Evolutionary conservation across 1,140 invertebrate genomes (phyloP), one percentile per base, ranked within the genome.

Genomic region (Aricia agestis): DNA sequence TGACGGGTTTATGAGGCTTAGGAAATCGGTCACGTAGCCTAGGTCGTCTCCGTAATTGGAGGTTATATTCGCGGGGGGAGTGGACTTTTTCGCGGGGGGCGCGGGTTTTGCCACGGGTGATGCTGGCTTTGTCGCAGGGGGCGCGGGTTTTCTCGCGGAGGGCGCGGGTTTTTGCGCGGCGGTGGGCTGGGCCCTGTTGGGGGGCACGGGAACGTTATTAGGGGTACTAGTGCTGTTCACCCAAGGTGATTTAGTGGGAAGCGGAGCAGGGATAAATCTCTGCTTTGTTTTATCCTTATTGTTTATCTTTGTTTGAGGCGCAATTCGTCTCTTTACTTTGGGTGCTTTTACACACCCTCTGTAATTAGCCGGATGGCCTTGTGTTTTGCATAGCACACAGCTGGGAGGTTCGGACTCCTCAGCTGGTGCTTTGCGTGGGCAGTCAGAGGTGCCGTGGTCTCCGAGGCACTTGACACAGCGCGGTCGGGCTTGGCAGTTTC

Each of bases 381-480:
- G 6, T n/a, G n/a, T n/a, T n/a, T n/a, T n/a, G n/a, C n/a, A n/a
- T 0, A 72, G 10, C 11, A 68, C 66, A n/a, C 71, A 72, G 0
- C 25, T 18, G 1, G 71, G 67, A 1, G 67, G 71, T 15, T 52
- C 45, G 45, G 45, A 52, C 11, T 25, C 59, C 18, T 13, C 31
- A 4, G 66, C n/a, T n/a, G 32, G 17, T 4, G 10, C 6, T 3
- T 66, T 68, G 0, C 66, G 52, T 13, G 36, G 1, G 41, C 71
- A 72, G 32, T 72, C 71, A 9, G 41, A 45, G 15, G 71, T 68
- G 58, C 11, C 2, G 15, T 72, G 71, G 3, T 59, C 32, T 0
- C 31, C 66, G 1, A 68, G 36, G 71, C 71, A 71, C 42, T 71
- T 71, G 13, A 71, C 70, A 63, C 70, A 71, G 15, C 70, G 25